Evolutionary conservation across 2,797 vertebrate genomes (phyloP).

Genomic region (Helarctos malayanus): DNA sequence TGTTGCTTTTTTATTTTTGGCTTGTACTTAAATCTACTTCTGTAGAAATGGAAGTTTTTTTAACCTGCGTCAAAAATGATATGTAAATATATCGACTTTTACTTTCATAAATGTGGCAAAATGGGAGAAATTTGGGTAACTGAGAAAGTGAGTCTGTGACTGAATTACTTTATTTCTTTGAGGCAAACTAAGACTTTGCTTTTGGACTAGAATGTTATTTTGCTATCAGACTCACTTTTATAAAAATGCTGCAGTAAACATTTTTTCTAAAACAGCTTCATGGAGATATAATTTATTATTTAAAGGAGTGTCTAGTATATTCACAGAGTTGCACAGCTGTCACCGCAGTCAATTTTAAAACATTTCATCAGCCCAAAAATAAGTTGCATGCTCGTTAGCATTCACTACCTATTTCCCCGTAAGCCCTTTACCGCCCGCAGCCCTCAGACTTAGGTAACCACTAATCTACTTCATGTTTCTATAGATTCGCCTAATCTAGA

Average conservation of each 20-base stretch:
- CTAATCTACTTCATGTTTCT: neutral
- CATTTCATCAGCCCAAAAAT: neutral
- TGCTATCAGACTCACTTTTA: neutral
- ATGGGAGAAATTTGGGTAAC: neutral
- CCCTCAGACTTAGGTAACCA: neutral
- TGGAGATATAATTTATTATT: neutral
- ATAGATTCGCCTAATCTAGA: neutral
- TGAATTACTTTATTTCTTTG: neutral
- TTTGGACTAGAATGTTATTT: neutral
- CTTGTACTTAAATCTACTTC: constrained; percentile 7
- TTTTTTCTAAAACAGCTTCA: neutral
- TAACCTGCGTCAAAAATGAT: neutral
- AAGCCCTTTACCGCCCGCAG: neutral
- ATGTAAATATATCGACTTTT: neutral
- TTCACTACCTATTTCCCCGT: neutral
- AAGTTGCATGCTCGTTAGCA: neutral
- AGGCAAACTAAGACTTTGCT: neutral
- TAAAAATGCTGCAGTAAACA: neutral
- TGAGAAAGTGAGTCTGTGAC: neutral
- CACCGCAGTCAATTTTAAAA: neutral
- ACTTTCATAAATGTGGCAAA: neutral
- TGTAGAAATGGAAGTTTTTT: constrained; percentile 7
- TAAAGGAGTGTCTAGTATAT: neutral
- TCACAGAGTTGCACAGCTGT: neutral
- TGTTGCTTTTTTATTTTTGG: constrained; percentile 3